A percentile compares a stretch with the other conserved stretches of the same genome.
Conservation (phyloP, 2,113 vertebrate genomes). For the Pagrus major region DNA sequence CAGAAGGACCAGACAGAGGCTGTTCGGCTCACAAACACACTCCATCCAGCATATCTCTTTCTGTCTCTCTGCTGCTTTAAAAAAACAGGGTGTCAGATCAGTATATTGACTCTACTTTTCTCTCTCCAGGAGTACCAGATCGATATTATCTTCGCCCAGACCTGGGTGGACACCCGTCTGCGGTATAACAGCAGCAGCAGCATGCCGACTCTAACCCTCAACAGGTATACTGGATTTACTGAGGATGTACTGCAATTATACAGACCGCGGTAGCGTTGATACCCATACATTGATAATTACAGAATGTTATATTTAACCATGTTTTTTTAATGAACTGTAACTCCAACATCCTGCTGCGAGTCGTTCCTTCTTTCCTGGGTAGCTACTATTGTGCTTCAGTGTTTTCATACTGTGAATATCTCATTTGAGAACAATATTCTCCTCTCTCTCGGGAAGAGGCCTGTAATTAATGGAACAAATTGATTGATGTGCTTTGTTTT, state of each 20-base stretch:
- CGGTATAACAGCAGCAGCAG: constrained; percentile 95
- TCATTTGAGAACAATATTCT: constrained; percentile 52
- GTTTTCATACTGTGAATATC: constrained; percentile 52
- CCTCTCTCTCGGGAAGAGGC: constrained; percentile 39
- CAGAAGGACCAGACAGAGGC: not conserved
- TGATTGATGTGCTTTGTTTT: constrained; percentile 70
- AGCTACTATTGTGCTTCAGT: constrained; percentile 22
- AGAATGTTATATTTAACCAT: not conserved
- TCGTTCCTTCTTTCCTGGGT: not conserved
- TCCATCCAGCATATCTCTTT: constrained; percentile 12
- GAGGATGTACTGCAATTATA: not conserved
- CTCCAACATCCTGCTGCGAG: not conserved
- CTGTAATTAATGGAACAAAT: constrained; percentile 72
- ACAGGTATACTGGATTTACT: constrained; percentile 73
- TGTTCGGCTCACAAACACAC: not conserved
- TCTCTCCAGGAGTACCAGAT: constrained; percentile 95
- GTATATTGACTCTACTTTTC: constrained; percentile 47
- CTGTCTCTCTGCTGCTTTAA: not conserved
- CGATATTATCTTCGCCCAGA: constrained; percentile 98
- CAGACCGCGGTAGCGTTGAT: not conserved
- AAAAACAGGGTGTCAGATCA: constrained; percentile 36
- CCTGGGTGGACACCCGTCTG: constrained; percentile 96
- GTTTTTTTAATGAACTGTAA: not conserved
- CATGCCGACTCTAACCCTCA: constrained; percentile 95
- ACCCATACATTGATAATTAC: not conserved